These are phyloP conservation scores for Ectropis grisescens DNA, from an alignment of 1,140 invertebrate genomes.

Conservation along the genomic window DNA sequence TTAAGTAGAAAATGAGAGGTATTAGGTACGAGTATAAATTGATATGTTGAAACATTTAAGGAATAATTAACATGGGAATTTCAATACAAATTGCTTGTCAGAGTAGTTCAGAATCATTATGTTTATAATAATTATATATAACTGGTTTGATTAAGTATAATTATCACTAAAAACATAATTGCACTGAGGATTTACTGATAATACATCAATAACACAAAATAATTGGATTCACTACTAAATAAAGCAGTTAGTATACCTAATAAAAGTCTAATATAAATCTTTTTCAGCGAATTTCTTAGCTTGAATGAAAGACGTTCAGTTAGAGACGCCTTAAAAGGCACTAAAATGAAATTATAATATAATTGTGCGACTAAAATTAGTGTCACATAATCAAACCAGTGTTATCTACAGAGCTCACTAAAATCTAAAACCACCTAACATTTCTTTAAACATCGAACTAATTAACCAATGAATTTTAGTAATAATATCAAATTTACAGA, in stretches of 20 bases:
- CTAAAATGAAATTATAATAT: constrained; percentile 1
- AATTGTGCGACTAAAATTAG: not conserved
- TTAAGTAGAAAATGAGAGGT: constrained; percentile 1
- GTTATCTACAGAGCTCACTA: constrained; percentile 29
- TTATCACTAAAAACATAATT: too few species aligned
- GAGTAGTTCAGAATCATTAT: too few species aligned
- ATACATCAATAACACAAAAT: too few species aligned
- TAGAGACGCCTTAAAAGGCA: too few species aligned
- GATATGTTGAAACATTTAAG: constrained; percentile 39
- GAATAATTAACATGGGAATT: not conserved
- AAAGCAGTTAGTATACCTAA: too few species aligned
- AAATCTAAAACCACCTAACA: constrained; percentile 27
- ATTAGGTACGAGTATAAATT: constrained; percentile 15
- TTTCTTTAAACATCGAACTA: constrained; percentile 35
- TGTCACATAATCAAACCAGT: constrained; percentile 7
- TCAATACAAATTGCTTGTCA: too few species aligned
- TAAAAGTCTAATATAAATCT: too few species aligned
- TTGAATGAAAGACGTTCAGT: too few species aligned
- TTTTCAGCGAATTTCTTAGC: too few species aligned
- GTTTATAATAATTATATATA: not conserved
- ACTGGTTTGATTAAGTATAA: constrained; percentile 2
- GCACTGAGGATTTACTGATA: too few species aligned
- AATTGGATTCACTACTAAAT: too few species aligned
- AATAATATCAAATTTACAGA: too few species aligned
- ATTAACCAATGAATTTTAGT: not conserved